Evolutionary conservation across 64 coral and sea anemone species (phyloP), one percentile per base, ranked within the genome.

Genomic region (Actinia equina): DNA sequence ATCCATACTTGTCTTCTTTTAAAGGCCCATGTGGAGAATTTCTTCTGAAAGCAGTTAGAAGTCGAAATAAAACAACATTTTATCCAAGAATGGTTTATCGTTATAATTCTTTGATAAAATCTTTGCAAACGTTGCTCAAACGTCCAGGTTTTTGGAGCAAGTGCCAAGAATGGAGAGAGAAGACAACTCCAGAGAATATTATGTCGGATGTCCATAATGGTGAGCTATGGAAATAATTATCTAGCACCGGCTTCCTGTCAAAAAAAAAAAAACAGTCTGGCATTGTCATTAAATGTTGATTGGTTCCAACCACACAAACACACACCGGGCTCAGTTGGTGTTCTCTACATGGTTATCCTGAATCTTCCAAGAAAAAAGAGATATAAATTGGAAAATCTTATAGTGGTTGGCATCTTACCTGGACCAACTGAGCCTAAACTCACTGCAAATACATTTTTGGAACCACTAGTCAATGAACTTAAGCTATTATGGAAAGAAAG

Each of bases 251-350:
- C 7, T 86, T 91, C 63, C 43, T 86, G 0, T 52, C 17, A n/a
- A n/a, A n/a, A n/a, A 23, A 11, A 87, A 22, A 0, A 57, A 23
- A 92, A 92, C 60, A 88, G 86, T 45, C 86, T 92, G 10, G 86
- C 90, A 82, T 43, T 91, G 26, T 82, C 85, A 77, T 80, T 91
- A 12, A 91, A 91, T 82, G 85, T 91, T 23, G 90, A 87, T 83
- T 91, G 90, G 90, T 91, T 91, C 52, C 76, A 59, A 43, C 90
- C 90, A 86, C 85, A 91, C 45, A 91, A 91, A 4, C 90, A 91
- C 43, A 86, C 77, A 23, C 90, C 85, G 9, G 61, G 88, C 20
- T 89, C 88, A 71, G 61, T 90, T 52, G 88, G 88, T 84, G 88
- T 90, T n/a, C n/a, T n/a, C n/a, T n/a, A n/a, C n/a, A n/a, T n/a